These are phyloP conservation scores for Perdita meconis DNA, from an alignment of 2,888 invertebrate species.

Conservation along the genomic window DNA sequence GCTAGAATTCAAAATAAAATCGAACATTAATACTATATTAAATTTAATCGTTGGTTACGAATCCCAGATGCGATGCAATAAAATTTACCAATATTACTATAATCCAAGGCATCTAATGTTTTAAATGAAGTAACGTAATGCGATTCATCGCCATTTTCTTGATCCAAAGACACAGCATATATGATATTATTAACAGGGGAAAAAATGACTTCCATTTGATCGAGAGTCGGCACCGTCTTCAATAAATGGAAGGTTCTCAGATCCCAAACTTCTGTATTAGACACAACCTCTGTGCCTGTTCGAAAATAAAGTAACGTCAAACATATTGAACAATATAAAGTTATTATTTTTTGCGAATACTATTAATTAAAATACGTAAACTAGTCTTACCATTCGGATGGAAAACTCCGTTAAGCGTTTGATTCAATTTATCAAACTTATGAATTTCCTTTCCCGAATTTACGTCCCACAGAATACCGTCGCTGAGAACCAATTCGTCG, in stretches of 20 bases:
- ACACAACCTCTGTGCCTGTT: conserved; percentile 95
- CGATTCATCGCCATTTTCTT: conserved; percentile 89
- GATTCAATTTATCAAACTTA: conserved; percentile 98
- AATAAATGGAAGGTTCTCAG: conserved; percentile 96
- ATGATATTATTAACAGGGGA: conserved; percentile 94
- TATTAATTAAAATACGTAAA: too few relatives aligned
- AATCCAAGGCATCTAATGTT: conserved; percentile 97
- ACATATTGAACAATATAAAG: not conserved
- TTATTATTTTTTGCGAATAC: too few relatives aligned
- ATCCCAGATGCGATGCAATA: conserved; percentile 11
- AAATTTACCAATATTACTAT: conserved; percentile 93
- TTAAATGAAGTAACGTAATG: conserved; percentile 97
- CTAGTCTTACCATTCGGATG: conserved; percentile 97
- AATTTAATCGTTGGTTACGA: not conserved
- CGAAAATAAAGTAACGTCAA: not conserved
- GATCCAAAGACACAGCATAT: conserved; percentile 93
- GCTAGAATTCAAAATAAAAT: conserved; percentile 85
- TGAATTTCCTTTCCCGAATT: conserved; percentile 94
- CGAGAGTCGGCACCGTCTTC: conserved; percentile 96
- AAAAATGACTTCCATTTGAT: conserved; percentile 95
- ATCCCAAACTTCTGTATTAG: conserved; percentile 99
- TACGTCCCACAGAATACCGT: conserved; percentile 98
- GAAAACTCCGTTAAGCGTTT: conserved; percentile 96
- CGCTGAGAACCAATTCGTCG: conserved; percentile 95
- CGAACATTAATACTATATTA: conserved; percentile 1